Base-by-base conservation (phyloP, 2,113 vertebrate genomes). In the Hymenochirus boettgeri region DNA sequence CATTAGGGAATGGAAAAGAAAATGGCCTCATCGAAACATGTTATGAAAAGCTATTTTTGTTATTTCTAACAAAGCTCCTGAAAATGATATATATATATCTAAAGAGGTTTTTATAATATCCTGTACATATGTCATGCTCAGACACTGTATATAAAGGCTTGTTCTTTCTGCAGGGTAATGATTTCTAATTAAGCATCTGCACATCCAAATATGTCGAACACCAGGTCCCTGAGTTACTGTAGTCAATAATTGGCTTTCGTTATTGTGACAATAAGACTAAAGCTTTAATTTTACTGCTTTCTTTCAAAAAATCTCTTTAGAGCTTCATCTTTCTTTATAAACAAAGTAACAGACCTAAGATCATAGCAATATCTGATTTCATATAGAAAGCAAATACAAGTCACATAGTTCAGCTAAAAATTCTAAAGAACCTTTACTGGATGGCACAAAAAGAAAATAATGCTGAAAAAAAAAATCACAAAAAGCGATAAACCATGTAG, bases 341-440 rank as follows among this genome's bases (percentile, higher is more conserved):
- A 11, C 37, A 60, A 33, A 67, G 5, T 0, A 10, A 26, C 11
- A 70, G 1, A 5, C 33, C 17, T 48, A 18, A 4, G 3, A 3
- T 9, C 27, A 55, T 18, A 8, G 13, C 25, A n/a, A 7, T 5
- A 23, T 6, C 17, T 23, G n/a, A 53, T 27, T 21, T 21, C 35
- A 33, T 57, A 25, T 47, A 5, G 2, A 11, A 22, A 64, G 60
- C 37, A 25, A 62, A 58, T 72, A 77, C 11, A 0, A 59, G n/a
- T n/a, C n/a, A n/a, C n/a, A n/a, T n/a, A n/a, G n/a, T n/a, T n/a
- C n/a, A n/a, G n/a, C n/a, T n/a, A n/a, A n/a, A n/a, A n/a, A n/a
- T n/a, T n/a, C n/a, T n/a, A n/a, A n/a, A n/a, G n/a, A n/a, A n/a
- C n/a, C n/a, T n/a, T n/a, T n/a, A n/a, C n/a, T n/a, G n/a, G n/a